Percentiles rank a stretch among this genome's conserved stretches.
Evolutionary conservation across 1,140 invertebrate species (phyloP).

Genomic region (Meloidogyne exigua): DNA sequence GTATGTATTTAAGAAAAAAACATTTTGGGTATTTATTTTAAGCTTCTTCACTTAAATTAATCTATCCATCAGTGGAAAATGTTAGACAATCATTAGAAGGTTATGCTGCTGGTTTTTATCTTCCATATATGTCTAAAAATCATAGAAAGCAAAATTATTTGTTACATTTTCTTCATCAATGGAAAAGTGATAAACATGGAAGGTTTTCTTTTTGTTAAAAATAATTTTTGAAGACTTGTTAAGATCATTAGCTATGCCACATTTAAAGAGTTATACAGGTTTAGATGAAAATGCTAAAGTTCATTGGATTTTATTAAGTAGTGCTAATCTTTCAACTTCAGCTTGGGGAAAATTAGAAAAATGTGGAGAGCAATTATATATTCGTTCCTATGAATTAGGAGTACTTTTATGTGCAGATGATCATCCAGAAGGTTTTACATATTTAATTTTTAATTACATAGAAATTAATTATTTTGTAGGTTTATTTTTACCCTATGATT

Average conservation of each 20-base stretch:
- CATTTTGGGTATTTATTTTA: not conserved
- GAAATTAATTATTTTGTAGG: not conserved
- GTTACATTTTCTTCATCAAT: constrained; percentile 34
- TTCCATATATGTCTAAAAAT: constrained; percentile 23
- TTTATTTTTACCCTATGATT: constrained; percentile 27
- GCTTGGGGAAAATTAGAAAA: constrained; percentile 40
- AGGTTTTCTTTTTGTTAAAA: constrained; percentile 12
- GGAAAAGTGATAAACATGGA: constrained; percentile 34
- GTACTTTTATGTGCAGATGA: constrained; percentile 32
- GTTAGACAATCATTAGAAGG: constrained; percentile 33
- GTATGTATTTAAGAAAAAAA: not conserved
- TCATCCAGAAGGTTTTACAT: not conserved
- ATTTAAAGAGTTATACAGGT: constrained; percentile 33
- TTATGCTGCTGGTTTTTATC: constrained; percentile 30
- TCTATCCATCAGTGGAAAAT: constrained; percentile 35
- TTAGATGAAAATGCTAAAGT: constrained; percentile 18
- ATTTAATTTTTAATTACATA: too few relatives aligned
- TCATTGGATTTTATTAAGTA: constrained; percentile 32
- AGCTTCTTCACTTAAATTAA: constrained; percentile 33
- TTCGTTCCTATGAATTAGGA: constrained; percentile 32
- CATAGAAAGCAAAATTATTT: constrained; percentile 29
- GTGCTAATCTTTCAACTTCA: constrained; percentile 34
- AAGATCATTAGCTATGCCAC: constrained; percentile 30
- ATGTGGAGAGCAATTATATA: constrained; percentile 23
- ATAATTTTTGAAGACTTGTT: not conserved